Percentiles rank a stretch among this genome's conserved stretches.
These are phyloP conservation scores for Dendropsophus ebraccatus DNA, from an alignment of 2,113 vertebrate species.

Conservation along the genomic window DNA sequence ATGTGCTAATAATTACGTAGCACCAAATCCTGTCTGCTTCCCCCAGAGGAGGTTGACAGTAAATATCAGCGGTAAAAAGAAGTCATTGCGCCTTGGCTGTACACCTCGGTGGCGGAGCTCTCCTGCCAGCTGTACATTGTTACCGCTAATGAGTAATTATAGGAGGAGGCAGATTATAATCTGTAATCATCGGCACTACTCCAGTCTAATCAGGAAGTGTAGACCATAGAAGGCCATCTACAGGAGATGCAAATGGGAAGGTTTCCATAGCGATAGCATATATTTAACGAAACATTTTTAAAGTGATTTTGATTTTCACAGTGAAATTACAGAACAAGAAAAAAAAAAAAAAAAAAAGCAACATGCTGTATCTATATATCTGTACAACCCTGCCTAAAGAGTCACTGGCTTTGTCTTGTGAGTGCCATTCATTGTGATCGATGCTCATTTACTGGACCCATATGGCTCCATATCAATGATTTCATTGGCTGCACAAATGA, in stretches of 20 bases:
- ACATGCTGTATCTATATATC: no score
- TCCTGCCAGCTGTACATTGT: conserved; percentile 23
- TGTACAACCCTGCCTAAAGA: no score
- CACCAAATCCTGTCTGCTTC: conserved; percentile 25
- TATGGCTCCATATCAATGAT: no score
- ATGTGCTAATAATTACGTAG: conserved; percentile 24
- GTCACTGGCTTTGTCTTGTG: no score
- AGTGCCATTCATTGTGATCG: no score
- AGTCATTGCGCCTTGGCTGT: not conserved
- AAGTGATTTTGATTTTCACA: not conserved
- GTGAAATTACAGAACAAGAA: not conserved
- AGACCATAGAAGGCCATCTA: not conserved
- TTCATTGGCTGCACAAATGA: no score
- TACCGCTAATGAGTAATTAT: conserved; percentile 32
- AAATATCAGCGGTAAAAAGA: conserved; percentile 14
- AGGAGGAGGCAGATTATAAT: conserved; percentile 1
- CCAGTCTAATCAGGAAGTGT: not conserved
- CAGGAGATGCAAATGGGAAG: not conserved
- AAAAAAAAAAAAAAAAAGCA: no score
- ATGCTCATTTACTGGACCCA: no score
- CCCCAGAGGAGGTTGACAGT: not conserved
- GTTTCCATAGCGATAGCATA: not conserved
- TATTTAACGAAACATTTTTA: not conserved
- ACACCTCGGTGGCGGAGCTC: not conserved
- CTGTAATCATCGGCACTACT: conserved; percentile 1